Evolutionary conservation across 2,113 vertebrate genomes (phyloP).

Genomic region (Anthoscopus minutus): DNA sequence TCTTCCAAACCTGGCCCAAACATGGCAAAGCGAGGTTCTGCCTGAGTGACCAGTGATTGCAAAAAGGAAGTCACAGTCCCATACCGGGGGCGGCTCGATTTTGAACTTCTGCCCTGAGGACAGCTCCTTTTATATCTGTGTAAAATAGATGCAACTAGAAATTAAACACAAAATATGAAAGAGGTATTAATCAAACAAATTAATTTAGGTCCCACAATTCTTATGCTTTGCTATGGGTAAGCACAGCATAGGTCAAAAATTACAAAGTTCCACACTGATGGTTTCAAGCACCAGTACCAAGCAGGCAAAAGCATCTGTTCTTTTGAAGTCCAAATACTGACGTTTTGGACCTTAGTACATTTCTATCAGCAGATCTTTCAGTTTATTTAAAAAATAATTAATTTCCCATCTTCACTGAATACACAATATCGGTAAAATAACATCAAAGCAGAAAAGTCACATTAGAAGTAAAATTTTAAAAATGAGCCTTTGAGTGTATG

Average conservation of each 20-base stretch:
- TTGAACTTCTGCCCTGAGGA: slow-evolving; percentile 75
- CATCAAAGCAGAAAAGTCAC: background rate
- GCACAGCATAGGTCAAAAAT: background rate
- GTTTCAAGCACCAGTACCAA: background rate
- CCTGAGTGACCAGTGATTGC: slow-evolving; percentile 78
- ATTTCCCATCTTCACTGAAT: background rate
- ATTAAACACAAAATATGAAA: slow-evolving; percentile 13
- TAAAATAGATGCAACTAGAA: slow-evolving; percentile 55
- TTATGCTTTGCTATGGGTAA: background rate
- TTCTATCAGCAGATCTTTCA: background rate
- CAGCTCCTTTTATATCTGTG: slow-evolving; percentile 86
- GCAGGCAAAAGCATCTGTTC: background rate
- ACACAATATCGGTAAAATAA: background rate
- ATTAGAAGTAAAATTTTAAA: background rate
- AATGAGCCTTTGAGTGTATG: background rate
- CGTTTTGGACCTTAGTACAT: background rate
- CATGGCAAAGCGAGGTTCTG: slow-evolving; percentile 91
- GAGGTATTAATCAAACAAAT: background rate
- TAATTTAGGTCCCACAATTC: background rate
- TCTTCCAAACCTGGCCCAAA: slow-evolving; percentile 94
- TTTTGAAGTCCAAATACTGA: background rate
- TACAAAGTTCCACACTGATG: background rate
- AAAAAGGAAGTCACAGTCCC: slow-evolving; percentile 82
- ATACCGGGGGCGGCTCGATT: slow-evolving; percentile 70
- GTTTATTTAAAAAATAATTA: background rate